phyloP scores from a whole-genome alignment of 2,113 vertebrate genomes.

The Hippotragus niger region DNA sequence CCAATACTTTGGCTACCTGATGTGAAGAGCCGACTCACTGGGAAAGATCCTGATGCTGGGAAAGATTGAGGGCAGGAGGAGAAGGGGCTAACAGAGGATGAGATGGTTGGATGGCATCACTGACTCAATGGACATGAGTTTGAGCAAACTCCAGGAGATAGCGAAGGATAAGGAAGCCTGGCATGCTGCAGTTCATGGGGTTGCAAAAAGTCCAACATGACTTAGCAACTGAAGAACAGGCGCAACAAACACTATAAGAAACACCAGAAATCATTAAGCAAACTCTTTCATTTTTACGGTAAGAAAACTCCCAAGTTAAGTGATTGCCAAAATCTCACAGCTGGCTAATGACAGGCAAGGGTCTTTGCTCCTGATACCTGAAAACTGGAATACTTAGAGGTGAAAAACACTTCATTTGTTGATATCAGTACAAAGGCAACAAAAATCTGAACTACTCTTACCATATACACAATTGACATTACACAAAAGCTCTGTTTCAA shows the following conservation, averaged over 20 bases:
- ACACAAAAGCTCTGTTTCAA: neutral
- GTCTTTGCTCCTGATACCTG: neutral
- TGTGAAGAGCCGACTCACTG: neutral
- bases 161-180: neutral
- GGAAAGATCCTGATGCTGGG: neutral
- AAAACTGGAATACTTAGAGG: neutral
- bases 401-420: neutral
- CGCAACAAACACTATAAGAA: neutral
- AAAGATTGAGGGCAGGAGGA: neutral
- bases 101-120: neutral
- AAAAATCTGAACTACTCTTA: neutral
- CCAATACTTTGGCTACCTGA: neutral
- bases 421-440: neutral
- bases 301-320: neutral
- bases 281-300: neutral
- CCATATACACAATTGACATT: neutral
- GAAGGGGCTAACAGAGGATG: neutral
- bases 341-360: neutral
- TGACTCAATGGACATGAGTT: neutral
- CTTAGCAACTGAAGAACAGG: neutral
- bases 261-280: neutral
- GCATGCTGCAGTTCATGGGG: neutral
- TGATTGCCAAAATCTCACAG: neutral
- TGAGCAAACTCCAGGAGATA: neutral
- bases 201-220: neutral